Conservation (phyloP, 1,140 invertebrate species). For the Hylaeus volcanicus region DNA sequence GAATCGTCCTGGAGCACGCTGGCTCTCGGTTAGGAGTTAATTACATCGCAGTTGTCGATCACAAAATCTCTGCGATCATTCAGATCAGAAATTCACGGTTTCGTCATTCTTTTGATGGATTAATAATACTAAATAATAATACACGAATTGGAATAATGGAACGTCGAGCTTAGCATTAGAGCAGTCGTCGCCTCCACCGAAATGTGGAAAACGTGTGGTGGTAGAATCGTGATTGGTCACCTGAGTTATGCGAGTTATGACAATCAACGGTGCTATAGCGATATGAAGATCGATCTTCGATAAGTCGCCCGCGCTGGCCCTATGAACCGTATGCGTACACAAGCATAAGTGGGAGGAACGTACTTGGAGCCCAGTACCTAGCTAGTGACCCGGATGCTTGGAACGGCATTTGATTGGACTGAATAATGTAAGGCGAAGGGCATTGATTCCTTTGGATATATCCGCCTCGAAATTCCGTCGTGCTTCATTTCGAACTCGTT, state of each 20-base stretch:
- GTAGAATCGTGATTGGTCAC: slow-evolving; percentile 9
- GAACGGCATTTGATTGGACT: slow-evolving; percentile 70
- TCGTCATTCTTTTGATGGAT: too few relatives aligned
- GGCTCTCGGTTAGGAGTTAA: too few relatives aligned
- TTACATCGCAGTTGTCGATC: too few relatives aligned
- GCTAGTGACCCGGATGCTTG: slow-evolving; percentile 69
- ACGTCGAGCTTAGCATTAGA: too few relatives aligned
- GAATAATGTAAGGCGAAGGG: slow-evolving; percentile 75
- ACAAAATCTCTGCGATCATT: too few relatives aligned
- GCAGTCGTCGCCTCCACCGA: neutral
- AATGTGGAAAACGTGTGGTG: neutral
- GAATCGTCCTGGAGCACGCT: too few relatives aligned
- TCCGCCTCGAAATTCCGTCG: slow-evolving; percentile 57
- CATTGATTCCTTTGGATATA: slow-evolving; percentile 70
- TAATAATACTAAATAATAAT: too few relatives aligned
- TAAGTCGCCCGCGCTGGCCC: slow-evolving; percentile 10
- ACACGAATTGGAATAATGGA: too few relatives aligned
- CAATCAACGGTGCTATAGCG: slow-evolving; percentile 25
- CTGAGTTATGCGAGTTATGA: neutral
- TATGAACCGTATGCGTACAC: neutral
- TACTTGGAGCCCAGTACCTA: slow-evolving; percentile 12
- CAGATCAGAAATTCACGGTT: neutral
- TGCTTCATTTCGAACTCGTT: neutral
- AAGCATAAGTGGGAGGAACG: neutral
- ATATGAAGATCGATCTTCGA: slow-evolving; percentile 41